Base-by-base conservation (phyloP, 1,140 invertebrate species). In the Drosophila lini region DNA sequence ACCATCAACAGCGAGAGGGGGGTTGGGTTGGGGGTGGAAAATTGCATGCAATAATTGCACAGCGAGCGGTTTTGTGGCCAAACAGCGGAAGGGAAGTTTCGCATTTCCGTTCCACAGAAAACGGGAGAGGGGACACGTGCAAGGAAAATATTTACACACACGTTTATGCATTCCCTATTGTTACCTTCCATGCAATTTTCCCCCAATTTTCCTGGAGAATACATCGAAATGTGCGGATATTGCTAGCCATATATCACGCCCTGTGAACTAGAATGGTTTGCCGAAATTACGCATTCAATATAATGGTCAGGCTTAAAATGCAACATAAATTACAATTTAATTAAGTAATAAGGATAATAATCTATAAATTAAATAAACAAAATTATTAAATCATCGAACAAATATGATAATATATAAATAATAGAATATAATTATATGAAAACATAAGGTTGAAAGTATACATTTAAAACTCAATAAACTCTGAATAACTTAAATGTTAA, bases 41-140 rank as follows among this genome's bases (percentile, higher is more conserved):
- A 84, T 63, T 85, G 81, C 81, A 84, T 81, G 67, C 68, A 81
- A 78, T 83, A 84, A 83, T 84, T 83, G 81, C 77, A 73, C 61
- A 80, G 81, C 77, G 61, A 83, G 48, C 62, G 70, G 81, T 78
- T 79, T 83, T 71, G 68, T 71, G 68, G 65, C 68, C 69, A 50
- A 57, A 47, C 68, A 48, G 52, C 53, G 53, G 55, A 63, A 67
- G 68, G 53, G 62, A 71, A 71, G 58, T 81, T 61, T 58, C 62
- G 77, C 81, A 80, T 84, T 83, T 83, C 81, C 81, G 81, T 38
- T 56, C 31, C 68, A 36, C 68, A 36, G 32, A 19, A 7, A n/a
- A 67, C 32, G 48, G 3, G 11, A 4, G 16, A 32, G 32, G 58
- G 47, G 56, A 41, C 77, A 80, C 81, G 81, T 84, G 81, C 71